phyloP scores from a whole-genome alignment of 2,888 invertebrate genomes.

The Hydroisotoma schaefferi region DNA sequence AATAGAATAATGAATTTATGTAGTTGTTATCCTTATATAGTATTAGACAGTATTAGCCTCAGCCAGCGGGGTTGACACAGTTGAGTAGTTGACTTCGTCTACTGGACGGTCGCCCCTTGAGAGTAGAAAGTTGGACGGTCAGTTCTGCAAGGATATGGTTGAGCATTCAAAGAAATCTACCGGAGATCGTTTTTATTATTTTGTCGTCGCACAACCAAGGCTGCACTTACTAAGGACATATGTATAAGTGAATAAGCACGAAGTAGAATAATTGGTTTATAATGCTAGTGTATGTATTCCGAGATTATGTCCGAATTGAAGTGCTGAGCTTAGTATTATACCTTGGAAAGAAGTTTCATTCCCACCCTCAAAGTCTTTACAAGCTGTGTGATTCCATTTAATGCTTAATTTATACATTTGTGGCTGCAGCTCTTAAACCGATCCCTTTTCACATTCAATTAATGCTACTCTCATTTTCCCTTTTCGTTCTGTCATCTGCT shows the following conservation, averaged over 20 bases:
- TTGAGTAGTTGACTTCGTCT: too few species aligned
- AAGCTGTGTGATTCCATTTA: conserved; percentile 19
- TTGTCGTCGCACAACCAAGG: conserved; percentile 10
- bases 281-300: too few species aligned
- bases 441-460: conserved; percentile 20
- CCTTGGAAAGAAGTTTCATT: background rate
- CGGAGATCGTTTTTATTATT: conserved; percentile 16
- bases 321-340: too few species aligned
- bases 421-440: conserved; percentile 14
- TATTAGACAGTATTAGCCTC: too few species aligned
- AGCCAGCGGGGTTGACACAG: too few species aligned
- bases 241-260: too few species aligned
- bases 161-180: conserved; percentile 13
- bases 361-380: background rate
- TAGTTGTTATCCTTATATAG: too few species aligned
- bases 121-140: too few species aligned
- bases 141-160: too few species aligned
- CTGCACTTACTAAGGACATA: conserved; percentile 13
- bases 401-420: conserved; percentile 21
- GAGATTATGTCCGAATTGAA: too few species aligned
- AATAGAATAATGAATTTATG: too few species aligned
- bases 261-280: conserved; percentile 4
- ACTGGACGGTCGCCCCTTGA: too few species aligned
- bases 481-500: background rate
- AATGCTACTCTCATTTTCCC: conserved; percentile 13